Base-by-base conservation (phyloP, 2,113 vertebrate genomes). In the Anguilla japonica region DNA sequence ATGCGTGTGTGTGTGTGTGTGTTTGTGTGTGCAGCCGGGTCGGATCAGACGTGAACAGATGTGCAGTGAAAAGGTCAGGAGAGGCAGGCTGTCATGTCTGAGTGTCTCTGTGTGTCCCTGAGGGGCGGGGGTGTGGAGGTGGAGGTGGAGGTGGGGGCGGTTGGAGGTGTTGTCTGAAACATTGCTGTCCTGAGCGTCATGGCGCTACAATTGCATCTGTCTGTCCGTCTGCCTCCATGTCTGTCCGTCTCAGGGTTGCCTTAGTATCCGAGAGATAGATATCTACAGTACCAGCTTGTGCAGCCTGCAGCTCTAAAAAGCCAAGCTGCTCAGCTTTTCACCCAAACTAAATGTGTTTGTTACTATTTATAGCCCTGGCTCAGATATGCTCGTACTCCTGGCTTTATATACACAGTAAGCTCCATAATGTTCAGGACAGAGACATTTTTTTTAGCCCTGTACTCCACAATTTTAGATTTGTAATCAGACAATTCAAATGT, bases 341-440 rank as follows among this genome's bases (percentile, higher is more conserved):
- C 20, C 22, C 3, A 67, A 67, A 67, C 5, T 67, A 26, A 13
- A 67, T 26, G 60, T 67, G 60, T 67, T 75, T 7, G n/a, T 75
- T n/a, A 34, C 71, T 75, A 75, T 75, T 75, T 34, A 75, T 75
- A 75, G 71, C n/a, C 71, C 71, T 75, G 71, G 71, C 26, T 75
- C 26, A 75, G 71, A 67, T 75, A 75, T 75, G n/a, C 71, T 75
- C 71, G 34, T 75, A 13, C 71, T 75, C 13, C 71, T 26, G n/a
- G 22, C 71, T 75, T 67, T 26, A 67, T 67, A 22, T 67, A 67
- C 34, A 34, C 34, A n/a, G n/a, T 34, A 1, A 34, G 34, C 34
- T 34, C 34, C 34, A 34, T 34, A 34, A 34, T 34, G 34, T 34
- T 34, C 34, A 34, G 34, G 34, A 34, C 34, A 34, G 34, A 34